These are phyloP conservation scores for Lampropteryx suffumata DNA, from an alignment of 2,888 invertebrate genomes.

Conservation along the genomic window DNA sequence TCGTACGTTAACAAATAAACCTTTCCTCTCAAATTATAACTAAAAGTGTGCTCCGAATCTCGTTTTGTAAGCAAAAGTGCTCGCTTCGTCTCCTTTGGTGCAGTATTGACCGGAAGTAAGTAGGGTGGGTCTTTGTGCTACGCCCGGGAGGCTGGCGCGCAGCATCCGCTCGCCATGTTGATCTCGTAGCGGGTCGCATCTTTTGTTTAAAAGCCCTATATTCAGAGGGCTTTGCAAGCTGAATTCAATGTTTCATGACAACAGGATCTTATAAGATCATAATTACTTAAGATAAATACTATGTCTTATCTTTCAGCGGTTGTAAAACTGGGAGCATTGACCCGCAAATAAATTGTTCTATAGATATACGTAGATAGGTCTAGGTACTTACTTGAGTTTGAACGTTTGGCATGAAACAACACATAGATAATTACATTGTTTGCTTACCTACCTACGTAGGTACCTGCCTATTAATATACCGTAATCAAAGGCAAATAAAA, in stretches of 20 bases:
- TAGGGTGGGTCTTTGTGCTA: slow-evolving; percentile 77
- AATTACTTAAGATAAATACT: too few relatives aligned
- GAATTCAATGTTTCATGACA: slow-evolving; percentile 8
- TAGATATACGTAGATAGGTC: slow-evolving; percentile 1
- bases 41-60: slow-evolving; percentile 41
- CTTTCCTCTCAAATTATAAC: slow-evolving; percentile 40
- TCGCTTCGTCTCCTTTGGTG: slow-evolving; percentile 59
- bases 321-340: slow-evolving; percentile 16
- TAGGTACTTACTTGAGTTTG: not conserved
- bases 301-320: slow-evolving; percentile 13
- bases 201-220: slow-evolving; percentile 27
- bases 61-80: slow-evolving; percentile 49
- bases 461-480: not conserved
- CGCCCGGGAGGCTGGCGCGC: slow-evolving; percentile 78
- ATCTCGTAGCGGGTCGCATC: slow-evolving; percentile 30
- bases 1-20: slow-evolving; percentile 51
- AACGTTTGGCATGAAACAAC: not conserved
- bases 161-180: slow-evolving; percentile 74
- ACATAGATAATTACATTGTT: not conserved
- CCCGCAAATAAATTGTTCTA: slow-evolving; percentile 13
- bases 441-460: slow-evolving; percentile 3
- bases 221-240: slow-evolving; percentile 4
- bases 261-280: slow-evolving; percentile 18
- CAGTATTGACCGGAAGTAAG: slow-evolving; percentile 51
- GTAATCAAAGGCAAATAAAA: slow-evolving; percentile 9